phyloP scores from a whole-genome alignment of 2,888 invertebrate species.

The Monoplex corrugatus region DNA sequence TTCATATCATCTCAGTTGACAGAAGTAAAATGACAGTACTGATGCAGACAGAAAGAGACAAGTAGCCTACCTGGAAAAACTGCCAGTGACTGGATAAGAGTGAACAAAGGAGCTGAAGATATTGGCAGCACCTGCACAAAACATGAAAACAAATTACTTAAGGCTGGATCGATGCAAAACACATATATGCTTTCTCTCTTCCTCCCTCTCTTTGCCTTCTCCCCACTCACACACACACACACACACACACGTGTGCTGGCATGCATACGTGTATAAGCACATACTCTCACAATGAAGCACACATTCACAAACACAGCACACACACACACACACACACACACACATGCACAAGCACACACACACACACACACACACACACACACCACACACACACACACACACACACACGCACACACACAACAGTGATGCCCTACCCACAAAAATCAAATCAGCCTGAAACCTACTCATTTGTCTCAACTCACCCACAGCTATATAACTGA shows the following conservation, averaged over 20 bases:
- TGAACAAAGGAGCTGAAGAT: conserved; percentile 91
- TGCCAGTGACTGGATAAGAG: conserved; percentile 90
- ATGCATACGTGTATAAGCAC: no score
- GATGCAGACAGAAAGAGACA: no score
- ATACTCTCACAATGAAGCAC: no score
- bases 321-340: no score
- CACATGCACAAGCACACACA: no score
- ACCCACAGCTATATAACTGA: conserved; percentile 88
- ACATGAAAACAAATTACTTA: neutral
- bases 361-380: no score
- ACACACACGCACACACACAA: neutral
- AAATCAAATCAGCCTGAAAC: neutral
- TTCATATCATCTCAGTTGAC: no score
- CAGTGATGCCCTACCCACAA: neutral
- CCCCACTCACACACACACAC: neutral
- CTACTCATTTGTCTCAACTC: neutral
- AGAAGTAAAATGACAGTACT: no score
- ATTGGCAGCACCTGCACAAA: conserved; percentile 85
- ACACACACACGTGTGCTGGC: neutral
- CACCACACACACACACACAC: neutral
- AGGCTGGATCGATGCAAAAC: no score
- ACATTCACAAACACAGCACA: no score
- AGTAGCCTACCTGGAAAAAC: conserved; percentile 81
- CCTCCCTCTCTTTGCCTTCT: no score
- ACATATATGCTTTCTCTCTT: no score